Evolutionary conservation across 2,113 vertebrate genomes (phyloP), one percentile per base, ranked within the genome.

Genomic region (Eudorcas thomsonii): DNA sequence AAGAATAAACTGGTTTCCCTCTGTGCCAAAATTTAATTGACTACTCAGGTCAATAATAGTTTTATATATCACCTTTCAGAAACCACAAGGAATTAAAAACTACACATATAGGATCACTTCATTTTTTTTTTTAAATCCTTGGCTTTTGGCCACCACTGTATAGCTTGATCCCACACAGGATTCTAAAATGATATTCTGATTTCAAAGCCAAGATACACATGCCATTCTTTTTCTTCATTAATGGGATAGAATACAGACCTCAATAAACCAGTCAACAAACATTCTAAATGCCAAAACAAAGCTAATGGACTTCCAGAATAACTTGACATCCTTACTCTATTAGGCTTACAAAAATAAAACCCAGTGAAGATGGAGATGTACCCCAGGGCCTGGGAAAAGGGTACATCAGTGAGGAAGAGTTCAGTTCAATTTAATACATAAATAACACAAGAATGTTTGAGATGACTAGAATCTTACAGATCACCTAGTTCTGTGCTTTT

Each of bases 11-110:
- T 36, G 16, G 25, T 88, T 92, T 95, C 81, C 26, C 81, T 83
- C 26, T 67, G 14, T 90, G 57, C 39, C 71, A 92, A 90, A 87
- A 97, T 82, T 86, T 95, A 97, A 83, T 80, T 96, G 71, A 88
- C 45, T 90, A 59, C 71, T 93, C n/a, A 74, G 84, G 86, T 92
- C 67, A 95, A 92, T 90, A 96, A 90, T 91, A 94, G 50, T 96
- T 97, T 96, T 97, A 92, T 93, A 89, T 92, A 94, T 39, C 84
- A 95, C 78, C 45, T 92, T 97, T 92, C 54, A 95, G 55, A 96
- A 97, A 96, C 84, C 80, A 93, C 80, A 94, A 94, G 39, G 16
- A 96, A 96, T 95, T 62, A 85, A 90, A 98, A 97, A 52, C 7
- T 71, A 82, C 36, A 81, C 57, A 94, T 86, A 90, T n/a, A 97